Conservation (phyloP, 92 coral and sea anemone genomes). For the Paragorgia papillata region DNA sequence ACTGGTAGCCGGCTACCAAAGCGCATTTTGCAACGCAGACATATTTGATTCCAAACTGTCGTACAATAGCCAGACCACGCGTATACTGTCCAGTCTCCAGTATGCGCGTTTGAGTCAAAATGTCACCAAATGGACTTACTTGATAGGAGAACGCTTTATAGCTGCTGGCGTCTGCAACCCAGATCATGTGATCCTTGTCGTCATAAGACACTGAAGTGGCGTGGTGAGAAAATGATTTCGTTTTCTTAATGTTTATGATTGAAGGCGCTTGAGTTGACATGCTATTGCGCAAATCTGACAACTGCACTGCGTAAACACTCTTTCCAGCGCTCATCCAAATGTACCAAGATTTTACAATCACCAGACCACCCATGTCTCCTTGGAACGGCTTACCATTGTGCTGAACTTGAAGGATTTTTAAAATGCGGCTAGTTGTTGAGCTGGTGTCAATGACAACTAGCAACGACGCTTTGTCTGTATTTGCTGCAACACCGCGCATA, state of each 20-base stretch:
- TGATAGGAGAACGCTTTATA: slow-evolving; percentile 79
- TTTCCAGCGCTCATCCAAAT: slow-evolving; percentile 83
- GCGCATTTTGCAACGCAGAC: slow-evolving; percentile 88
- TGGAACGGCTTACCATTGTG: slow-evolving; percentile 57
- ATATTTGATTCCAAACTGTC: slow-evolving; percentile 78
- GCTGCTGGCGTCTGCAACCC: slow-evolving; percentile 74
- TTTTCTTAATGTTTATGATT: slow-evolving; percentile 55
- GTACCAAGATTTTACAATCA: slow-evolving; percentile 60
- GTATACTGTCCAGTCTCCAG: slow-evolving; percentile 74
- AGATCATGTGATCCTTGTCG: slow-evolving; percentile 61
- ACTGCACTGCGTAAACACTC: slow-evolving; percentile 60
- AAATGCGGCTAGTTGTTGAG: slow-evolving; percentile 48
- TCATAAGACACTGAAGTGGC: slow-evolving; percentile 89
- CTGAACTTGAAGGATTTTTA: slow-evolving; percentile 79
- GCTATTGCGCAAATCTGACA: slow-evolving; percentile 62
- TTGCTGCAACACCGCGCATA: slow-evolving; percentile 89
- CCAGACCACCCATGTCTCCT: slow-evolving; percentile 80
- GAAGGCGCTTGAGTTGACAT: slow-evolving; percentile 66
- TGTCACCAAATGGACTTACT: slow-evolving; percentile 73
- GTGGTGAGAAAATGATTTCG: slow-evolving; percentile 57
- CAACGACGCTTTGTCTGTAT: slow-evolving; percentile 76
- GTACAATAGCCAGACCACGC: slow-evolving; percentile 82
- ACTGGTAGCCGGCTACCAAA: slow-evolving; percentile 79
- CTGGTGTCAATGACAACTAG: slow-evolving; percentile 74
- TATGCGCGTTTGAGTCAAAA: slow-evolving; percentile 63